Evolutionary conservation across 2,888 invertebrate species (phyloP).

Genomic region (Machimus atricapillus): DNA sequence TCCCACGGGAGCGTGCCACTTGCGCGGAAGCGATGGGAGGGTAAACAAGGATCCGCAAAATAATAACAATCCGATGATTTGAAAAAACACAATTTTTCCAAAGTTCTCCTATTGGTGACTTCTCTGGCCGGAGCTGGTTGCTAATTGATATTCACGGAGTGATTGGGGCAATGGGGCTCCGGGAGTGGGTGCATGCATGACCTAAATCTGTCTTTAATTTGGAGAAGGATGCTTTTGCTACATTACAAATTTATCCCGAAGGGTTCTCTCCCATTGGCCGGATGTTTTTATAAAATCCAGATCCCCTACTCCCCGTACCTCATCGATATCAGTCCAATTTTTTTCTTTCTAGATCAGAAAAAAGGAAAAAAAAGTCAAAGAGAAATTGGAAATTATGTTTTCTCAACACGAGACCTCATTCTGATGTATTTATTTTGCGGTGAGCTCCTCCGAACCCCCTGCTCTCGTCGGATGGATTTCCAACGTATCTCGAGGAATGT

Average conservation of each 20-base stretch:
- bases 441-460: not conserved
- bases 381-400: slow-evolving; percentile 41
- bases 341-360: not conserved
- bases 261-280: not conserved
- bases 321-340: not conserved
- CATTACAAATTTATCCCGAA: not conserved
- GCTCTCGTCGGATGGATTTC: not conserved
- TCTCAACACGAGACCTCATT: slow-evolving; percentile 39
- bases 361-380: slow-evolving; percentile 16
- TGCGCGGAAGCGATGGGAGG: not conserved
- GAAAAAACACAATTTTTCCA: not conserved
- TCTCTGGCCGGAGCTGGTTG: not conserved
- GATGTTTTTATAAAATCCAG: not conserved
- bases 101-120: not conserved
- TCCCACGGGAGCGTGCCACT: slow-evolving; percentile 26
- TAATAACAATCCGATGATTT: slow-evolving; percentile 6
- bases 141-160: slow-evolving; percentile 3
- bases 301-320: not conserved
- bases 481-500: slow-evolving; percentile 5
- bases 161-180: not conserved
- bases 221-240: not conserved
- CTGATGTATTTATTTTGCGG: slow-evolving; percentile 38
- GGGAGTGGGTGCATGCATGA: not conserved
- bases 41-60: slow-evolving; percentile 17
- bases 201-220: not conserved